A percentile compares a stretch with the other conserved stretches of the same genome.
Evolutionary conservation across 2,797 vertebrate species (phyloP).

Genomic region (Delichon dasypus): DNA sequence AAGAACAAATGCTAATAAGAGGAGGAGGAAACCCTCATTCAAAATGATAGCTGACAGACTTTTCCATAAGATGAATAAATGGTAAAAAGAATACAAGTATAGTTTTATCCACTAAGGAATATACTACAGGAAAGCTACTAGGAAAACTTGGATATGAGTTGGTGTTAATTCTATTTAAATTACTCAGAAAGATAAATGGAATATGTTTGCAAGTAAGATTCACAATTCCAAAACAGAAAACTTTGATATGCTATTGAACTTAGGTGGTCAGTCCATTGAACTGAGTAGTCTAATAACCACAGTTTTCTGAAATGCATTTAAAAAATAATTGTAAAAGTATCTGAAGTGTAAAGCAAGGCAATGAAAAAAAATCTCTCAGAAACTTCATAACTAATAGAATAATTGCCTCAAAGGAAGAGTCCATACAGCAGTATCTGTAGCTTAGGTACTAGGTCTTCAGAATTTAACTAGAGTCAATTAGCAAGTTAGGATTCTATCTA

Average conservation of each 20-base stretch:
- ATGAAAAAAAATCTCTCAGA: neutral
- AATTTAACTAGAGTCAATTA: neutral
- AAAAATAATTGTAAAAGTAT: neutral
- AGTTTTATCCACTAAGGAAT: neutral
- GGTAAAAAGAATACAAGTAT: neutral
- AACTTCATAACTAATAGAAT: neutral
- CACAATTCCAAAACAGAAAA: neutral
- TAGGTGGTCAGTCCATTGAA: neutral
- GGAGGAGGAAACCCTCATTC: neutral
- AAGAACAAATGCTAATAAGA: conserved; percentile 7
- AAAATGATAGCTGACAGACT: neutral
- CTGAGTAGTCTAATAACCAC: neutral
- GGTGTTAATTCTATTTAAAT: neutral
- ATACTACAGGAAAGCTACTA: neutral
- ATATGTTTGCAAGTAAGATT: neutral
- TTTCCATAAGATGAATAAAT: neutral
- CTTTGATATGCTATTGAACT: neutral
- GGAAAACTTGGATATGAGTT: neutral
- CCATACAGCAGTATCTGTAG: neutral
- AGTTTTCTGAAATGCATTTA: neutral
- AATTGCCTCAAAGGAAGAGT: neutral
- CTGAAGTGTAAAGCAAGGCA: neutral
- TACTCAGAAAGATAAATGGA: neutral
- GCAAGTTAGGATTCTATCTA: neutral
- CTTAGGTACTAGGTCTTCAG: neutral